These are phyloP conservation scores for Drosophila cardini DNA, from an alignment of 1,140 invertebrate species.

Conservation along the genomic window DNA sequence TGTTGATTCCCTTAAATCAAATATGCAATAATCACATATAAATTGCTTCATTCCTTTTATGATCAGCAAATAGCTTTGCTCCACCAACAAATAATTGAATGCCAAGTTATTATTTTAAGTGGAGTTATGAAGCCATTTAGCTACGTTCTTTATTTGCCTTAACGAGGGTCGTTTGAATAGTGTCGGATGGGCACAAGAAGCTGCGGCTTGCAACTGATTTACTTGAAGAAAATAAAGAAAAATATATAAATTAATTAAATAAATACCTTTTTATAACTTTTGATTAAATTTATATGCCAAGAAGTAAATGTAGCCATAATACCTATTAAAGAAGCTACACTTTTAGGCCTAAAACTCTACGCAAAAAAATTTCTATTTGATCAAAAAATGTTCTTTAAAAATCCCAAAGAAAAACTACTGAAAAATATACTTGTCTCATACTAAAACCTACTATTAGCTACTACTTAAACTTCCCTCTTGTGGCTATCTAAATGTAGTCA, in stretches of 20 bases:
- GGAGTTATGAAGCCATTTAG: constrained; percentile 53
- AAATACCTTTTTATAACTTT: too few species aligned
- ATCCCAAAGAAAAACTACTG: too few species aligned
- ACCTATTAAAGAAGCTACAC: too few species aligned
- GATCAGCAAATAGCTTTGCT: constrained; percentile 69
- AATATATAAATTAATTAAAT: too few species aligned
- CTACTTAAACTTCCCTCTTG: constrained; percentile 14
- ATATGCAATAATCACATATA: constrained; percentile 64
- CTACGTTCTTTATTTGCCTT: neutral
- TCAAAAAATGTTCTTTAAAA: too few species aligned
- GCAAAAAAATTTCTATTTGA: too few species aligned
- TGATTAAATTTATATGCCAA: too few species aligned
- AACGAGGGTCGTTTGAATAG: neutral
- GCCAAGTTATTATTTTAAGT: constrained; percentile 61
- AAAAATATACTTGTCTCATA: too few species aligned
- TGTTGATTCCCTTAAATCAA: constrained; percentile 61
- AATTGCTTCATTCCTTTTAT: constrained; percentile 80
- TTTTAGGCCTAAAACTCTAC: too few species aligned
- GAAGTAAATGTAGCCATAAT: too few species aligned
- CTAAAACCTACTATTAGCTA: too few species aligned
- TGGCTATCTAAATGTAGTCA: neutral
- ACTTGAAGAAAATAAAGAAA: neutral
- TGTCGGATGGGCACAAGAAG: neutral
- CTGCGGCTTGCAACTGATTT: too few species aligned
- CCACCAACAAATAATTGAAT: constrained; percentile 63